Evolutionary conservation across 2,888 invertebrate species (phyloP), one percentile per base, ranked within the genome.

Genomic region (Eurytoma californica): DNA sequence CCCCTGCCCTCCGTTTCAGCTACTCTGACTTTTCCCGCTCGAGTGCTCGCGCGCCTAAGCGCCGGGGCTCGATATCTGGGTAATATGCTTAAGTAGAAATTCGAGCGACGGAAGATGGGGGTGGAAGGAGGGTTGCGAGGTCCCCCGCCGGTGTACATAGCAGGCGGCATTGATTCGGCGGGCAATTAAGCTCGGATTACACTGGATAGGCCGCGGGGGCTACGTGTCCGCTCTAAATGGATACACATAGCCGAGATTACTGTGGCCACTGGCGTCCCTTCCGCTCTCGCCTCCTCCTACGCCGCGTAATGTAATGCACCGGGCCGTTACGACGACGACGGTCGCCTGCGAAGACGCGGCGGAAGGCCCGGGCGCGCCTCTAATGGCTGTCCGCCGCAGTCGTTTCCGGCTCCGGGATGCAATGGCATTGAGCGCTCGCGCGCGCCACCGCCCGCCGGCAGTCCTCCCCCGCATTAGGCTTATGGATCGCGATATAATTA

Each of bases 161-260:
- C 2, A 61, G 61, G 63, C 51, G 85, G 85, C 86, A 88, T 88
- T 87, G 88, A 87, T 88, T 88, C 85, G 85, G 84, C 84, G 84
- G 84, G 69, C 86, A 88, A 88, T 88, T 87, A 87, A 87, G 85
- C 87, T 85, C 84, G 85, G 86, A 87, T 88, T 88, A 87, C 84
- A 83, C 84, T 83, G 84, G 84, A 86, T 85, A 84, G 87, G 85
- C 83, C 82, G 83, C n/a, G 18, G 67, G 63, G 83, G 83, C 84
- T 83, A 83, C 84, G 83, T 85, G 86, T 86, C 84, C 84, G 80
- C 82, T 79, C 86, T 86, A 88, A 89, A 89, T 89, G 87, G 88
- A 88, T 88, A 88, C 87, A 87, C 88, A 89, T 89, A 85, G 88
- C 85, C 86, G 87, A 88, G 88, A 90, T 89, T 89, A 89, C 87